Evolutionary conservation across 1,140 invertebrate genomes (phyloP), one percentile per base, ranked within the genome.

Genomic region (Augochlora pura): DNA sequence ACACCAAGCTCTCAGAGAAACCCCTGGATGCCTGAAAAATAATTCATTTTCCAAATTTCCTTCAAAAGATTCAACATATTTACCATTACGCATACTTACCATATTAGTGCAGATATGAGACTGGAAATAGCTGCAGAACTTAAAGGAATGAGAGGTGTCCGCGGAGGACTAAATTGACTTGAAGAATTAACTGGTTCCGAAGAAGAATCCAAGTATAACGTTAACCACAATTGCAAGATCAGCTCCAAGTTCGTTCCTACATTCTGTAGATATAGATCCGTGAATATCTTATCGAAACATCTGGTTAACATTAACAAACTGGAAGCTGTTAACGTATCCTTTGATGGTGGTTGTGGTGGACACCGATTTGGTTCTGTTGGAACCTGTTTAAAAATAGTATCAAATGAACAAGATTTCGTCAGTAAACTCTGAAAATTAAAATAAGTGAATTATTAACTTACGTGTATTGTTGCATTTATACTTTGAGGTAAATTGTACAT

Each of bases 171-270:
- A 71, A 94, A 94, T 23, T 93, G 92, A 70, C 92, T 87, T 60
- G 90, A 88, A 85, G 88, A 86, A 85, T 88, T 93, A 16, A 89
- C 86, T 59, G 91, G 92, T 71, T 94, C 91, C 7, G 91, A 89
- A 71, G 93, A 90, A 66, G 90, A 89, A 70, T 94, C 94, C 81
- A 95, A 94, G 90, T 97, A 97, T 62, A 98, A 90, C 2, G 96
- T 97, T 59, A 98, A 93, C 97, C 97, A 98, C 74, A 97, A 93
- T 73, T 97, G 96, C 8, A 98, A 92, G 59, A 97, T 94, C 84
- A 96, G 94, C 91, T 98, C 97, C 87, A 97, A 93, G 88, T 96
- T 96, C 32, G 95, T 95, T 71, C 92, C 92, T 6, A 89, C 88
- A n/a, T 86, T 90, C 89, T 93, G 70, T 83, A 91, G 72, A 23